phyloP scores from a whole-genome alignment of 2,888 invertebrate species.

The Lottia gigantea region DNA sequence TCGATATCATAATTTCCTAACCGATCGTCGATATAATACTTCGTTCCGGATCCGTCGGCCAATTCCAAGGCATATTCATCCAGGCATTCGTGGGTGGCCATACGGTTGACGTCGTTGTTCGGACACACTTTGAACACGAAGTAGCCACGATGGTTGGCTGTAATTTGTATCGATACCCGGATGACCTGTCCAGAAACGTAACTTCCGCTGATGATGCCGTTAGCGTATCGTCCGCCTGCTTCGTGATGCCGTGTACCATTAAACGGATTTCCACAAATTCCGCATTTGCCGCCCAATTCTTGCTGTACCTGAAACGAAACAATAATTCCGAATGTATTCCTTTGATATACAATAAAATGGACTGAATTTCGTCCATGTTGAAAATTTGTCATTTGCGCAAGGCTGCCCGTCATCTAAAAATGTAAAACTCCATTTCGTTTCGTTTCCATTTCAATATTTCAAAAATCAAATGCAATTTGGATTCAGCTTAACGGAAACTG shows the following conservation, averaged over 20 bases:
- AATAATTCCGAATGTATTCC: too few relatives aligned
- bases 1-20: too few relatives aligned
- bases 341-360: too few relatives aligned
- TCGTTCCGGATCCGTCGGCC: constrained; percentile 22
- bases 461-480: too few relatives aligned
- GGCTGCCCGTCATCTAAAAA: too few relatives aligned
- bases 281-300: constrained; percentile 78
- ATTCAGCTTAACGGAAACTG: too few relatives aligned
- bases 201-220: constrained; percentile 58
- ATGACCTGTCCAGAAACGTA: constrained; percentile 62
- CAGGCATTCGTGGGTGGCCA: constrained; percentile 19
- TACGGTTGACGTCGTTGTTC: constrained; percentile 1
- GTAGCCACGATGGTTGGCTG: constrained; percentile 58
- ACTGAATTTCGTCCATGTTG: too few relatives aligned
- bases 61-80: constrained; percentile 11
- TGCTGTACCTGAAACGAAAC: too few relatives aligned
- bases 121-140: constrained; percentile 25
- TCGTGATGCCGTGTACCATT: constrained; percentile 62
- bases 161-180: constrained; percentile 59
- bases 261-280: constrained; percentile 89
- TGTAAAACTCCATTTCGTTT: too few relatives aligned
- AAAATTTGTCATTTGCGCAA: too few relatives aligned
- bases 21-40: neutral
- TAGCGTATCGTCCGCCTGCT: constrained; percentile 63
- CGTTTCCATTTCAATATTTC: too few relatives aligned